phyloP scores from a whole-genome alignment of 2,888 invertebrate genomes.

The Aphrophora alni region DNA sequence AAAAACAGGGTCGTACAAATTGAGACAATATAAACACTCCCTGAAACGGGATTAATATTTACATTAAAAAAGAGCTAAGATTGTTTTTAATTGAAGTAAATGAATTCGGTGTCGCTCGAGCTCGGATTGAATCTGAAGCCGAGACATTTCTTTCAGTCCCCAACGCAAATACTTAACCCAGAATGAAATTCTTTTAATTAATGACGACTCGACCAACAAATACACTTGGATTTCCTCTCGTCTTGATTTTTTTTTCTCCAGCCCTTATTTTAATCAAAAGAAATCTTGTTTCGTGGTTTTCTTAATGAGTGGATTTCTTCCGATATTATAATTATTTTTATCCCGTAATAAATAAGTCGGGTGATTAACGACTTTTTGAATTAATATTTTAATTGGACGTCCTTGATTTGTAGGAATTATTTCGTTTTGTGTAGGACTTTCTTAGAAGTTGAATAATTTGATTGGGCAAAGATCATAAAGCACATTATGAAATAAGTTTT shows the following conservation, averaged over 20 bases:
- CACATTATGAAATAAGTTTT: too few relatives aligned
- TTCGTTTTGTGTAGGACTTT: too few relatives aligned
- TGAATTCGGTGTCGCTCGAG: background rate
- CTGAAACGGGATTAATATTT: background rate
- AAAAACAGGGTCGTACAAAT: background rate
- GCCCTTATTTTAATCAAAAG: slow-evolving; percentile 1
- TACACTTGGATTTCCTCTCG: background rate
- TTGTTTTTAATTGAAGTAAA: background rate
- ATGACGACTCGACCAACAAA: background rate
- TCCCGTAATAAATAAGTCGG: background rate
- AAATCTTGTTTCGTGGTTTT: background rate
- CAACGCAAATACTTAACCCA: background rate
- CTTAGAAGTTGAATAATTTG: too few relatives aligned
- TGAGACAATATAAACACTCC: background rate
- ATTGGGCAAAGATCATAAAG: too few relatives aligned
- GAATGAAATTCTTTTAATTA: slow-evolving; percentile 6
- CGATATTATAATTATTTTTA: background rate
- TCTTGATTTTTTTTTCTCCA: background rate
- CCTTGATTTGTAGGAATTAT: too few relatives aligned
- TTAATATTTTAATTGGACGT: background rate
- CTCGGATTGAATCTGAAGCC: background rate
- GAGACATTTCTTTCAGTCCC: background rate
- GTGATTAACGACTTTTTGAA: background rate
- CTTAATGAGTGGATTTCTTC: background rate
- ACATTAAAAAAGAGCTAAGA: background rate